Evolutionary conservation across 2,797 vertebrate genomes (phyloP).

Genomic region (Trachurus trachurus): DNA sequence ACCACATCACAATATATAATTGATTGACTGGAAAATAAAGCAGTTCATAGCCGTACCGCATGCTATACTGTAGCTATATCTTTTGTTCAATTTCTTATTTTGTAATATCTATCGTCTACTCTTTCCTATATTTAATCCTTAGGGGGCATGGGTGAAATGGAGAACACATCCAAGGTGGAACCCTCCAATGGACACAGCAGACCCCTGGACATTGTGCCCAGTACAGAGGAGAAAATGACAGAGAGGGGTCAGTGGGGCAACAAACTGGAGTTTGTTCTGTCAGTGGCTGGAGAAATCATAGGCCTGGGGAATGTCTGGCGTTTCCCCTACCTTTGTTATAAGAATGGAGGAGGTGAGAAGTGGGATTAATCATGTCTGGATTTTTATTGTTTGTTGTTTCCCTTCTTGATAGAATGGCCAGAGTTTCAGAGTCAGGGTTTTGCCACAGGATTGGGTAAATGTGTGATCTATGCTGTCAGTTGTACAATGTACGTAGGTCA

Average conservation of each 20-base stretch:
- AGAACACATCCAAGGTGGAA: conserved; percentile 74
- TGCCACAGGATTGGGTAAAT: background rate
- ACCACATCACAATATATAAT: too few relatives aligned
- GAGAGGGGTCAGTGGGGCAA: conserved; percentile 88
- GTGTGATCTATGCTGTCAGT: conserved; percentile 14
- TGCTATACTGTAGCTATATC: background rate
- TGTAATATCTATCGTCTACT: background rate
- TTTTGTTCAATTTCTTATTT: background rate
- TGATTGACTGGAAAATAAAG: too few relatives aligned
- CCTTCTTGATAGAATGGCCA: background rate
- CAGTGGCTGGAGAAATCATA: conserved; percentile 88
- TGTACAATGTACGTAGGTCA: background rate
- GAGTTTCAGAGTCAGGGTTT: background rate
- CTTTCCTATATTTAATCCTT: background rate
- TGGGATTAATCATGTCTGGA: background rate
- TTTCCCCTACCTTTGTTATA: conserved; percentile 89
- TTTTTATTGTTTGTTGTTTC: background rate
- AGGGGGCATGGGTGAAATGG: conserved; percentile 64
- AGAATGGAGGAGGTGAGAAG: conserved; percentile 88
- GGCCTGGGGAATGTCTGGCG: conserved; percentile 89
- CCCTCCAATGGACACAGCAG: conserved; percentile 77
- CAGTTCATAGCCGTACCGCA: too few relatives aligned
- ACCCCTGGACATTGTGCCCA: conserved; percentile 75
- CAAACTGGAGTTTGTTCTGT: conserved; percentile 88
- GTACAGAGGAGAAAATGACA: conserved; percentile 82